These are phyloP conservation scores for Macaca nemestrina DNA, from an alignment of 2,113 vertebrate species.

Conservation along the genomic window DNA sequence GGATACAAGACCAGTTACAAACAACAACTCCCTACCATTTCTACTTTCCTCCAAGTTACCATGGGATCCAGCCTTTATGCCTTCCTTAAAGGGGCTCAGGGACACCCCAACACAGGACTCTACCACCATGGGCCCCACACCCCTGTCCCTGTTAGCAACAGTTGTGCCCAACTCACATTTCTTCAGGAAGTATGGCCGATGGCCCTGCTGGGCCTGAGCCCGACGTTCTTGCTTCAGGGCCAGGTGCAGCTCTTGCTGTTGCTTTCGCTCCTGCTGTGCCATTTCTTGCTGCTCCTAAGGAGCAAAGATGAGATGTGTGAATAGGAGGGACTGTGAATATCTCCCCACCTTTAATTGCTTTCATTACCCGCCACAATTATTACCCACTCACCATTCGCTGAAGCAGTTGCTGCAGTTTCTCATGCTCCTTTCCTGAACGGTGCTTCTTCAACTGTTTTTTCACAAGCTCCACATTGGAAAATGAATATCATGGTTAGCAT, in stretches of 20 bases:
- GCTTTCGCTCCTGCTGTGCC: conserved; percentile 82
- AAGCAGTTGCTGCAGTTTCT: conserved; percentile 83
- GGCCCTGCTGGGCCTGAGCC: conserved; percentile 89
- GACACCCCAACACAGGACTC: too few relatives aligned
- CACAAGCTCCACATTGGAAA: conserved; percentile 80
- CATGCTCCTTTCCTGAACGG: conserved; percentile 65
- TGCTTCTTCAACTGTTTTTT: conserved; percentile 85
- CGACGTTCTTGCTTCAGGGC: conserved; percentile 85
- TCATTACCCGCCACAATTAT: background rate
- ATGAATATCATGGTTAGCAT: background rate
- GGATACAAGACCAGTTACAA: background rate
- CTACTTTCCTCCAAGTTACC: background rate
- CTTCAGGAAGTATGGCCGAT: conserved; percentile 93
- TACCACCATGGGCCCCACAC: background rate
- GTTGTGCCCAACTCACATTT: conserved; percentile 85
- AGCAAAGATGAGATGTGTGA: background rate
- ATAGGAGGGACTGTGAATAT: background rate
- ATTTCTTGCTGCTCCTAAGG: conserved; percentile 92
- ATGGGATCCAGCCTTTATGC: background rate
- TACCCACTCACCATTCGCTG: conserved; percentile 84
- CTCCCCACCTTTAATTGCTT: background rate
- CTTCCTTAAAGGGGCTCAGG: background rate
- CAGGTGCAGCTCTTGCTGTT: conserved; percentile 84
- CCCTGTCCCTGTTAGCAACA: background rate
- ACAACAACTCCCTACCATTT: background rate